phyloP scores from a whole-genome alignment of 2,113 vertebrate species.

The Microtus richardsoni region DNA sequence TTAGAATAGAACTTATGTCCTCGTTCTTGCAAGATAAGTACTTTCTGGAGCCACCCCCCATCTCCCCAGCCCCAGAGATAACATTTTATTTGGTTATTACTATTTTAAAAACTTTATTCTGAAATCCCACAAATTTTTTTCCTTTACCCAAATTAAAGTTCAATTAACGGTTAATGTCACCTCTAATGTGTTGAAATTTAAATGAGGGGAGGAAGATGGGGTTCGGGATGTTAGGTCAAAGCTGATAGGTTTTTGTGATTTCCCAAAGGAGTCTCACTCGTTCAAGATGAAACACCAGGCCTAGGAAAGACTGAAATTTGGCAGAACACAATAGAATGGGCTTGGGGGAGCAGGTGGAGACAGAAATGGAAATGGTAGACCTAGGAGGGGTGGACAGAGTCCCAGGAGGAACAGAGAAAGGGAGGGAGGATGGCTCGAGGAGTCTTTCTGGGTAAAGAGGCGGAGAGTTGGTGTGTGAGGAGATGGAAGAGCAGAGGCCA shows the following conservation, averaged over 20 bases:
- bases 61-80: not conserved
- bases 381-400: not conserved
- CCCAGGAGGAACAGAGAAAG: not conserved
- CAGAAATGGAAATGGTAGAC: not conserved
- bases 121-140: not conserved
- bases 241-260: not conserved
- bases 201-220: not conserved
- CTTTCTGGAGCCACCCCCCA: not conserved
- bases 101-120: not conserved
- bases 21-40: not conserved
- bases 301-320: not conserved
- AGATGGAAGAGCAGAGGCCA: not conserved
- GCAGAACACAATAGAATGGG: not conserved
- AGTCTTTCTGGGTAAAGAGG: not conserved
- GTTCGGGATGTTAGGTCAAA: not conserved
- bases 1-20: not conserved
- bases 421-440: rapidly evolving
- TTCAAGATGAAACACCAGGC: not conserved
- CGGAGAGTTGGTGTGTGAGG: not conserved
- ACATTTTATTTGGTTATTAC: not conserved
- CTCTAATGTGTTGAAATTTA: slow-evolving; percentile 8
- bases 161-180: not conserved
- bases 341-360: not conserved
- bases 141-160: not conserved
- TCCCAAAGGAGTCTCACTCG: not conserved